phyloP scores from a whole-genome alignment of 2,888 invertebrate genomes.

The Liposcelis brunnea region DNA sequence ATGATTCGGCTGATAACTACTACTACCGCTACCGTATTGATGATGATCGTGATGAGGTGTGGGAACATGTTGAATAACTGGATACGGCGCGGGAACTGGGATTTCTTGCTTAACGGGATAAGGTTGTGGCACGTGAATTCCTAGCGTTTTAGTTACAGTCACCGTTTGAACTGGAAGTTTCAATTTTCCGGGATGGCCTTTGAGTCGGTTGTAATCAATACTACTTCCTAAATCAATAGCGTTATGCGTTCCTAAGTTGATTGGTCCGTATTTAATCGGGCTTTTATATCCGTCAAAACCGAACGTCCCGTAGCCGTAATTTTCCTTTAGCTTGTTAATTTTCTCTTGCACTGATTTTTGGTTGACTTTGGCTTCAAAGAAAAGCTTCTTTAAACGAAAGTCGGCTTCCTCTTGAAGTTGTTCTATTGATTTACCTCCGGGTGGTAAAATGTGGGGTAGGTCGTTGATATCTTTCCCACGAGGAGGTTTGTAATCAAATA shows the following conservation, averaged over 20 bases:
- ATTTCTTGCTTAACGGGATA: slow-evolving; percentile 8
- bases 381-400: neutral
- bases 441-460: slow-evolving; percentile 5
- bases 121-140: slow-evolving; percentile 2
- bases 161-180: slow-evolving; percentile 6
- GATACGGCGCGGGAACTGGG: neutral
- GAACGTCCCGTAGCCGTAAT: slow-evolving; percentile 6
- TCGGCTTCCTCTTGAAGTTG: slow-evolving; percentile 7
- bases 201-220: slow-evolving; percentile 1
- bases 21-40: too few relatives aligned
- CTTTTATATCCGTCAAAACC: slow-evolving; percentile 4
- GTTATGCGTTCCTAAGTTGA: slow-evolving; percentile 4
- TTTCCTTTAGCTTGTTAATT: slow-evolving; percentile 1
- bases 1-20: too few relatives aligned
- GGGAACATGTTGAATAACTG: neutral
- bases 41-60: neutral
- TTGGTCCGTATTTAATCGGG: neutral
- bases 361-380: neutral
- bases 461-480: slow-evolving; percentile 4
- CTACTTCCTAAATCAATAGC: slow-evolving; percentile 5
- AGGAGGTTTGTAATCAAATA: slow-evolving; percentile 1
- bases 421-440: slow-evolving; percentile 4
- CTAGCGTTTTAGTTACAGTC: slow-evolving; percentile 2
- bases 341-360: slow-evolving; percentile 2
- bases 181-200: neutral